Base-by-base conservation (phyloP, 2,888 invertebrate species). In the Patella depressa region DNA sequence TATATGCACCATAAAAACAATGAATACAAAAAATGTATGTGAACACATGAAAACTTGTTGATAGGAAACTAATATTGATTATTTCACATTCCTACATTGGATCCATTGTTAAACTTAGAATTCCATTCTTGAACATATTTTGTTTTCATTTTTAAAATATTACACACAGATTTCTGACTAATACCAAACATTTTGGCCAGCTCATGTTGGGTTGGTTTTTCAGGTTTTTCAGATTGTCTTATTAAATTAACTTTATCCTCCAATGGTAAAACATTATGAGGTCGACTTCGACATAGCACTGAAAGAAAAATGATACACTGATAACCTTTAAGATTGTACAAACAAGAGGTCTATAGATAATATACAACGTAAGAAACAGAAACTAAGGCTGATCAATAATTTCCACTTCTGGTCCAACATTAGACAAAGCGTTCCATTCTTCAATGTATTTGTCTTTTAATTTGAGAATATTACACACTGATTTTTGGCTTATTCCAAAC, bases 401-500 rank as follows among this genome's bases (percentile, higher is more conserved):
- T 45, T 45, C 45, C 45, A 45, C 45, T 7, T 45, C 45, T 45
- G 45, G 45, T 45, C 45, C 45, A 45, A 9, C 45, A 7, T 45
- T 45, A 45, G 45, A 45, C 45, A 45, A 45, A 45, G 45, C 45
- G 2, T 65, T 9, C 65, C 65, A 65, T 65, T 65, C 65, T 24
- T 19, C 65, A 24, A 19, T 9, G 1, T 65, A 65, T 65, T 65
- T 65, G 19, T 65, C 65, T 24, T 24, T 19, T 12, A 65, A 19
- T 24, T 24, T 19, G 24, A 65, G 65, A 65, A 65, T 65, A 14
- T 65, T 65, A 65, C 65, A 65, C 65, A 65, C 65, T 24, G 65
- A 65, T 9, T 65, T 65, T 24, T 65, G 65, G 24, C 65, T 65
- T 12, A 65, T 65, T 65, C 65, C 65, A 65, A 65, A 65, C 65